Percentiles rank a stretch among this genome's conserved stretches.
phyloP scores from a whole-genome alignment of 2,888 invertebrate species.

The Synanthedon myopaeformis region DNA sequence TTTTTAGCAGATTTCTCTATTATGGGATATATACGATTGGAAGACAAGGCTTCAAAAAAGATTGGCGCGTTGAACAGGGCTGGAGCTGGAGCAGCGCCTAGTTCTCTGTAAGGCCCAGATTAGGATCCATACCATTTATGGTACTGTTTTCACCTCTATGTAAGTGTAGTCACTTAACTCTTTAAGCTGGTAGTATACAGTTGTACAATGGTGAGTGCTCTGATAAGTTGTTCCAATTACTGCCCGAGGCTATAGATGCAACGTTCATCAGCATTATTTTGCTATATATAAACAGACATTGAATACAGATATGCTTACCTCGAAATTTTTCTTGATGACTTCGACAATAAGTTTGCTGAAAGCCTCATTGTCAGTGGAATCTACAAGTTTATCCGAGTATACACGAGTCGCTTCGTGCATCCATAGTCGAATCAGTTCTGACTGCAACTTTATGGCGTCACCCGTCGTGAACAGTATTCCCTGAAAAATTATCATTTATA shows the following conservation, averaged over 20 bases:
- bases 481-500: conserved; percentile 46
- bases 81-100: neutral
- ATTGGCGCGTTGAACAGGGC: too few species aligned
- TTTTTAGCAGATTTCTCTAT: neutral
- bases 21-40: neutral
- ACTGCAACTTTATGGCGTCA: conserved; percentile 77
- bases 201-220: too few species aligned
- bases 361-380: conserved; percentile 78
- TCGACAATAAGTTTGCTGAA: conserved; percentile 82
- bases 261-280: too few species aligned
- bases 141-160: too few species aligned
- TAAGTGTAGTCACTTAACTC: too few species aligned
- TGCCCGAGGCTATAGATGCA: too few species aligned
- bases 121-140: too few species aligned
- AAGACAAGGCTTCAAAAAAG: neutral
- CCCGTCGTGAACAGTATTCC: conserved; percentile 87
- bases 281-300: too few species aligned
- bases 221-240: too few species aligned
- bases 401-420: conserved; percentile 92
- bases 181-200: too few species aligned
- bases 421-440: conserved; percentile 85
- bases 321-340: conserved; percentile 81
- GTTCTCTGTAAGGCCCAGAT: too few species aligned
- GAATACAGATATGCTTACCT: conserved; percentile 39
- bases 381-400: conserved; percentile 91